phyloP scores from a whole-genome alignment of 2,113 vertebrate species.

The Ahaetulla prasina region DNA sequence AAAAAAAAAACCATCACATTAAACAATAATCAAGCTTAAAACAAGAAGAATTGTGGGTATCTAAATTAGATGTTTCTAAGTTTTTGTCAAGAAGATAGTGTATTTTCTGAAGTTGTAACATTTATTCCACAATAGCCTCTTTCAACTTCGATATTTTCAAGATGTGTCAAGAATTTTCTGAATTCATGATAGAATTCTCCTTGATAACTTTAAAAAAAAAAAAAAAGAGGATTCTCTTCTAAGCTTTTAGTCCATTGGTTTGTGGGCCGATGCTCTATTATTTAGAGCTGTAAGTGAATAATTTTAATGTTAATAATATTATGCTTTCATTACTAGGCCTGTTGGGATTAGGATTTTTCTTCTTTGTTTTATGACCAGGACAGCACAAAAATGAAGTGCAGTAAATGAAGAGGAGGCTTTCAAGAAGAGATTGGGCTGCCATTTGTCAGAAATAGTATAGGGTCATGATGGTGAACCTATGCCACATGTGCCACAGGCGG shows the following conservation, averaged over 20 bases:
- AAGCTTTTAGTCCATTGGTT: neutral
- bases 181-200: neutral
- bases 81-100: neutral
- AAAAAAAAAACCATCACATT: constrained; percentile 48
- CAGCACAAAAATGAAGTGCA: neutral
- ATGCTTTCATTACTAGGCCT: neutral
- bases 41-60: constrained; percentile 10
- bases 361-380: neutral
- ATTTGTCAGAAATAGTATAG: no score
- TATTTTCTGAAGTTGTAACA: neutral
- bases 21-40: constrained; percentile 44
- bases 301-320: neutral
- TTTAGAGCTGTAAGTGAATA: neutral
- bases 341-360: neutral
- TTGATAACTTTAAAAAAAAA: neutral
- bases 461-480: no score
- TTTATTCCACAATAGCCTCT: neutral
- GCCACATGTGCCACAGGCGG: no score
- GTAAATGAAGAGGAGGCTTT: neutral
- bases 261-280: neutral
- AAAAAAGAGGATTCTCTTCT: neutral
- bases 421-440: no score
- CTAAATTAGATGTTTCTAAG: constrained; percentile 12
- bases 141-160: neutral
- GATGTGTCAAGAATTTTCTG: neutral